Conservation (phyloP, 2,888 invertebrate species). For the Pristionchus fissidentatus region DNA sequence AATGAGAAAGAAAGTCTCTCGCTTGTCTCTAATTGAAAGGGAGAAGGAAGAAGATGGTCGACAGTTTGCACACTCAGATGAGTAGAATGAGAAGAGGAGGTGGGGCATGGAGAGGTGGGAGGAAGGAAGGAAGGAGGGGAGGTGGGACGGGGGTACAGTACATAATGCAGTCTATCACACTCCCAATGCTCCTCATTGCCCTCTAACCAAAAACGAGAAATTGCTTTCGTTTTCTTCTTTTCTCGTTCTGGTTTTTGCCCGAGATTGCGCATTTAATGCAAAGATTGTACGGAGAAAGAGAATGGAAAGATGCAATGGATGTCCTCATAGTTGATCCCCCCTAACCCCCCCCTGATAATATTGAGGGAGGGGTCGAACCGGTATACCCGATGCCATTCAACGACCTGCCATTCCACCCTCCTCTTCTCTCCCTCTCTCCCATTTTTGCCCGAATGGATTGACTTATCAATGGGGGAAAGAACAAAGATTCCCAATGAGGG, state of each 20-base stretch:
- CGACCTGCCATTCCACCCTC: constrained; percentile 22
- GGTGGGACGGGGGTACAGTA: too few species aligned
- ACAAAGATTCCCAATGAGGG: too few species aligned
- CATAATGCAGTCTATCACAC: neutral
- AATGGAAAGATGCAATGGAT: neutral
- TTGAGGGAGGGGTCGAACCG: constrained; percentile 1
- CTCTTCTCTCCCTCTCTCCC: neutral
- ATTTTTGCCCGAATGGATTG: too few species aligned
- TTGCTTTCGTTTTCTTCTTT: constrained; percentile 5
- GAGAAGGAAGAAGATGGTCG: neutral
- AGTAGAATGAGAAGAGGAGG: neutral
- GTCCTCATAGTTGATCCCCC: neutral
- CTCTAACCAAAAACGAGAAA: constrained; percentile 21
- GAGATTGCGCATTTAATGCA: constrained; percentile 1
- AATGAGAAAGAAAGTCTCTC: neutral
- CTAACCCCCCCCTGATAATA: too few species aligned
- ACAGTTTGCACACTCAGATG: neutral
- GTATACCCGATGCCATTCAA: constrained; percentile 29
- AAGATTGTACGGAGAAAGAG: neutral
- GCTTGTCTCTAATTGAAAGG: neutral
- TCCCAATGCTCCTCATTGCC: neutral
- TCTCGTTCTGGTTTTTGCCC: neutral
- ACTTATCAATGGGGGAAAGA: too few species aligned
- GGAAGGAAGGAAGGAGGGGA: too few species aligned
- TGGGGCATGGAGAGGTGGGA: neutral